Conservation (phyloP, 2,888 invertebrate species). For the Gymnosoma rotundatum region DNA sequence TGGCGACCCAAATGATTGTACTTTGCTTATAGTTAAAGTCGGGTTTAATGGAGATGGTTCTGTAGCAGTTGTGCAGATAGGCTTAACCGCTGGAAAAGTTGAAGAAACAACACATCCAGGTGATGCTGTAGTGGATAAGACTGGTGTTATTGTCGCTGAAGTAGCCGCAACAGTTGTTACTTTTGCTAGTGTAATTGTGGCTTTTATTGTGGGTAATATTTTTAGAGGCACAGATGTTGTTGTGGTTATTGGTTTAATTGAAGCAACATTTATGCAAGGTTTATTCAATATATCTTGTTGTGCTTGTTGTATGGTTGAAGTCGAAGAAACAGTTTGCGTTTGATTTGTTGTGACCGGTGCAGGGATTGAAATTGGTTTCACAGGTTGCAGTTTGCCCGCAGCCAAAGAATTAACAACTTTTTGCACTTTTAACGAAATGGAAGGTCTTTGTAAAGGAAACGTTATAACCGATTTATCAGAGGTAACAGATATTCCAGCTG, state of each 20-base stretch:
- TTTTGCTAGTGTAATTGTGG: slow-evolving; percentile 39
- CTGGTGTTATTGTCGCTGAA: slow-evolving; percentile 10
- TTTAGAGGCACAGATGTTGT: slow-evolving; percentile 4
- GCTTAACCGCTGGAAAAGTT: background rate
- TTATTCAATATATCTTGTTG: slow-evolving; percentile 49
- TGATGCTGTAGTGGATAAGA: background rate
- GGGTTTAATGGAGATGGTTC: background rate
- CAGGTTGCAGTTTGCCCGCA: background rate
- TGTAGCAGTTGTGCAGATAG: background rate
- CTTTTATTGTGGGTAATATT: slow-evolving; percentile 41
- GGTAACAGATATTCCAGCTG: too few species aligned
- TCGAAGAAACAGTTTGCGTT: background rate
- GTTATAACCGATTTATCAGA: background rate
- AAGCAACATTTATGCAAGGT: background rate
- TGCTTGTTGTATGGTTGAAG: slow-evolving; percentile 47
- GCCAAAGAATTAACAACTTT: slow-evolving; percentile 4
- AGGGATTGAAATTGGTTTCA: slow-evolving; percentile 25
- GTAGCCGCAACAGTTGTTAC: background rate
- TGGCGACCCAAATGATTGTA: slow-evolving; percentile 62
- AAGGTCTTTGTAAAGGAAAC: slow-evolving; percentile 11
- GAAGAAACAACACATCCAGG: background rate
- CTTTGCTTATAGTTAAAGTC: slow-evolving; percentile 58
- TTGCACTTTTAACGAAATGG: slow-evolving; percentile 30
- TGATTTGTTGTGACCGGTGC: slow-evolving; percentile 14
- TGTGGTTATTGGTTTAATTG: background rate